These are phyloP conservation scores for Hemibagrus wyckioides DNA, from an alignment of 2,113 vertebrate genomes.

Conservation along the genomic window DNA sequence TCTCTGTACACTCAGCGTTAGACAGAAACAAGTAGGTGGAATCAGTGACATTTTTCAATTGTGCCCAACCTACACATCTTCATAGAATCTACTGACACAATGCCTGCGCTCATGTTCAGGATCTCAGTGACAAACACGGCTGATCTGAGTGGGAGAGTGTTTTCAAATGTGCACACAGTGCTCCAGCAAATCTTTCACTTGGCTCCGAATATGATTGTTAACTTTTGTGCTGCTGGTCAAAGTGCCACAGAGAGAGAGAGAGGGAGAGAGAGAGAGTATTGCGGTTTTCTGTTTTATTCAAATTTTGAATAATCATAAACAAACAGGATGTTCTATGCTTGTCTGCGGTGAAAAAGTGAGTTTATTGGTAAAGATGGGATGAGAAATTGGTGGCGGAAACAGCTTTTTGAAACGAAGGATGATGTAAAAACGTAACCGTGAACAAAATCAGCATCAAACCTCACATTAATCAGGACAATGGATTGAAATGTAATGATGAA, in stretches of 20 bases:
- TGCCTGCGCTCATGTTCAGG: slow-evolving; percentile 50
- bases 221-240: slow-evolving; percentile 35
- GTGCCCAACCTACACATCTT: slow-evolving; percentile 56
- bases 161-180: slow-evolving; percentile 59
- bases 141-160: slow-evolving; percentile 54
- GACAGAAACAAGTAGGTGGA: slow-evolving; percentile 69
- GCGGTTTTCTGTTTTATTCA: neutral
- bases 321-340: neutral
- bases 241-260: slow-evolving; percentile 15
- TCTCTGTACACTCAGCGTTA: slow-evolving; percentile 64
- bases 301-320: neutral
- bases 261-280: neutral
- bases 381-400: neutral
- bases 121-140: slow-evolving; percentile 31
- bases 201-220: slow-evolving; percentile 42
- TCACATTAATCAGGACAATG: neutral
- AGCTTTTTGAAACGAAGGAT: neutral
- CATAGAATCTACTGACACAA: slow-evolving; percentile 44
- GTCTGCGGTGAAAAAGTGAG: neutral
- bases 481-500: neutral
- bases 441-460: neutral
- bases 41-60: slow-evolving; percentile 68
- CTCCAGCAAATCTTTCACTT: slow-evolving; percentile 57
- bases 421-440: neutral
- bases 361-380: neutral